Evolutionary conservation across 2,888 invertebrate species (phyloP).

Genomic region (Xanthia togata): DNA sequence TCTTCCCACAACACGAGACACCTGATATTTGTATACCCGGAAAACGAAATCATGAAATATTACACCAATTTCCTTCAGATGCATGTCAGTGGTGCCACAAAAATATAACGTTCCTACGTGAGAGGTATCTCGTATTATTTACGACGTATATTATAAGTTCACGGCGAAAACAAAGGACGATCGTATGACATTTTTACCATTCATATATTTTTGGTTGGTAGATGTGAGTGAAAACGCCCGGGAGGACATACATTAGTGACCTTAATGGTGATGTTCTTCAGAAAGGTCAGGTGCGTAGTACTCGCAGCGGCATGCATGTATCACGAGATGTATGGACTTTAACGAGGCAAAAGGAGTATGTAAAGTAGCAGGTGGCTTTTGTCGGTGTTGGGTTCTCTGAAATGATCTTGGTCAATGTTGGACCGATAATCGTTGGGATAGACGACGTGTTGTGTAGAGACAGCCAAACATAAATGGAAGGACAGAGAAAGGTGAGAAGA

Average conservation of each 20-base stretch:
- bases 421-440: too few relatives aligned
- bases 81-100: constrained; percentile 35
- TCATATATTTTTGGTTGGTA: too few relatives aligned
- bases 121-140: constrained; percentile 35
- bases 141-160: constrained; percentile 23
- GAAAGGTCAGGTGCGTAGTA: too few relatives aligned
- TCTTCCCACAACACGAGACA: constrained; percentile 10
- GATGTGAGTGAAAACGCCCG: too few relatives aligned
- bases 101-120: constrained; percentile 52
- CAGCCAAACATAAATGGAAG: too few relatives aligned
- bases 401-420: background rate
- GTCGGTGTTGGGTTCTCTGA: background rate
- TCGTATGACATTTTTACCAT: constrained; percentile 16
- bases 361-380: background rate
- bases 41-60: constrained; percentile 31
- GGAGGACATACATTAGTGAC: too few relatives aligned
- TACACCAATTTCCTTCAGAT: constrained; percentile 34
- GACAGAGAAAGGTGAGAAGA: too few relatives aligned
- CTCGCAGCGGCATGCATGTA: too few relatives aligned
- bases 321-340: too few relatives aligned
- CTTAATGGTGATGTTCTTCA: too few relatives aligned
- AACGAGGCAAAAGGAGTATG: too few relatives aligned
- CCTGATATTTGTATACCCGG: constrained; percentile 34
- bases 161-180: constrained; percentile 18
- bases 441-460: too few relatives aligned